These are phyloP conservation scores for Pangasius sanitwongsei DNA, from an alignment of 2,797 vertebrate species.

Conservation along the genomic window DNA sequence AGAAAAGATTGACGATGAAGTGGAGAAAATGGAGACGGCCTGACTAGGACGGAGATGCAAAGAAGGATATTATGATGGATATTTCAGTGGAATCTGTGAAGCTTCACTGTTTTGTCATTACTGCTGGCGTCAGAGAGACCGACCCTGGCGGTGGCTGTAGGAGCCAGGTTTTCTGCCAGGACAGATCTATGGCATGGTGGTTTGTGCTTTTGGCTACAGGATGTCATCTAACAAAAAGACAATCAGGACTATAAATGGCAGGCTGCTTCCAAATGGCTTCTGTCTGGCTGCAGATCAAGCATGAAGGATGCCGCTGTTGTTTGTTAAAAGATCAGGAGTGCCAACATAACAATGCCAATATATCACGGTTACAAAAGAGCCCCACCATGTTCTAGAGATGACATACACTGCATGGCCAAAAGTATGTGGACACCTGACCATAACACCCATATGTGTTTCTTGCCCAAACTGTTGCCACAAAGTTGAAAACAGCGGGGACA, in stretches of 20 bases:
- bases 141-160: constrained; percentile 1
- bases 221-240: constrained; percentile 18
- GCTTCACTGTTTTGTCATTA: neutral
- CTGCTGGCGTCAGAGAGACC: neutral
- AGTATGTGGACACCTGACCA: neutral
- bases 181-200: constrained; percentile 18
- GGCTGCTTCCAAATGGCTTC: constrained; percentile 15
- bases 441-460: neutral
- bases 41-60: neutral
- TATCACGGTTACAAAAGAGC: neutral
- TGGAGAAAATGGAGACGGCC: constrained; percentile 27
- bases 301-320: constrained; percentile 6
- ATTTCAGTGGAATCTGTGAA: constrained; percentile 13
- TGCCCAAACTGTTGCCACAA: too few species aligned
- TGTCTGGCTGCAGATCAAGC: constrained; percentile 7
- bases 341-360: neutral
- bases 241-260: constrained; percentile 27
- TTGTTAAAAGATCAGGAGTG: neutral
- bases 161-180: neutral
- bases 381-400: neutral
- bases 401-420: neutral
- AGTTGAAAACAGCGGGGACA: neutral
- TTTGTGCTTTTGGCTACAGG: constrained; percentile 10
- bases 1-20: constrained; percentile 2
- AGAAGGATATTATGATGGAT: constrained; percentile 31